Evolutionary conservation across 2,113 vertebrate genomes (phyloP), one percentile per base, ranked within the genome.

Genomic region (Loxodonta africana): DNA sequence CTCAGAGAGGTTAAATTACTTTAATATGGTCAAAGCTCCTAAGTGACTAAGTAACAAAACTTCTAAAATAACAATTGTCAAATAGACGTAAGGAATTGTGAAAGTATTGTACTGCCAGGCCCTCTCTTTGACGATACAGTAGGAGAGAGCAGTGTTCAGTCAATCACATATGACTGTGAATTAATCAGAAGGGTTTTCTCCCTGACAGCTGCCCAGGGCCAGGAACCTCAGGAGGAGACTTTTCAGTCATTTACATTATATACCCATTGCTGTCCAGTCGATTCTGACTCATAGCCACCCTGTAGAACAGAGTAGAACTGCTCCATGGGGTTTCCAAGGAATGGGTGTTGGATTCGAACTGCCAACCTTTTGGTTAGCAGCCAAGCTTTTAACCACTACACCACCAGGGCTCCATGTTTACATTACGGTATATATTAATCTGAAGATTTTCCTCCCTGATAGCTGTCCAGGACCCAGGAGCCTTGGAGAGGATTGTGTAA

Each of bases 1-100:
- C 65, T 94, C 85, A 51, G 65, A 81, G 41, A 74, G 63, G 7
- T 91, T 84, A 91, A 92, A 65, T 78, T 81, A 77, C 63, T 57
- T 92, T 25, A 83, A 76, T 88, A 71, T 94, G n/a, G 30, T 87
- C 76, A 94, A 87, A 92, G 5, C 18, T 97, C 71, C 48, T 84
- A 84, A 44, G 48, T n/a, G 63, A 88, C 28, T 26, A 69, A 92
- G 48, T 44, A 88, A 51, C 12, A 86, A 91, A 90, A 77, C 25
- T 48, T 89, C 77, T 65, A 57, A 81, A 90, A 74, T 17, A 67
- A 20, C 28, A 51, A 20, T 2, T 14, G 69, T 95, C 33, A 41
- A 44, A 82, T 44, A 63, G 63, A 76, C 23, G 18, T 28, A 65
- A 78, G 37, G 67, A 57, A 78, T 37, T 60, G 7, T 2, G 33